Percentiles rank a stretch among this genome's conserved stretches.
Evolutionary conservation across 2,888 invertebrate genomes (phyloP).

Genomic region (Himalopsyche tibetana): DNA sequence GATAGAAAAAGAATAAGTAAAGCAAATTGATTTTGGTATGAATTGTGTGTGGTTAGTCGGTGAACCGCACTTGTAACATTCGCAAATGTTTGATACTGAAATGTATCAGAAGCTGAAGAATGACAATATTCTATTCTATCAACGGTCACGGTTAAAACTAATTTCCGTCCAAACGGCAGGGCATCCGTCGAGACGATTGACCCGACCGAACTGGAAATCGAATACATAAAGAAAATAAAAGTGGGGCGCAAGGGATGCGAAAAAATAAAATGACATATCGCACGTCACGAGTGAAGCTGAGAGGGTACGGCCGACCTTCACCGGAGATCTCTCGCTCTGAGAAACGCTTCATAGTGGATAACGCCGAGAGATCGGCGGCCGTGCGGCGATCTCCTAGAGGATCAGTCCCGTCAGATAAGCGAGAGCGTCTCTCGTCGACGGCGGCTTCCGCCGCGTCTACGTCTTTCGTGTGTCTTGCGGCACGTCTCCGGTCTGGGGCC

Average conservation of each 20-base stretch:
- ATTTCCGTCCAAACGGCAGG: not conserved
- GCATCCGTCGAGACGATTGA: not conserved
- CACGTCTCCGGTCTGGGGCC: constrained; percentile 29
- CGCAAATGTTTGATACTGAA: not conserved
- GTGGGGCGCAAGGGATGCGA: constrained; percentile 27
- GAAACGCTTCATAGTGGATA: not conserved
- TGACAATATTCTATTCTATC: constrained; percentile 35
- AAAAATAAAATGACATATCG: constrained; percentile 32
- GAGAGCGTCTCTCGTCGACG: not conserved
- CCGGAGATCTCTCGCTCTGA: constrained; percentile 19
- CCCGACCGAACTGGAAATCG: not conserved
- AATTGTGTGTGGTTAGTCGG: not conserved
- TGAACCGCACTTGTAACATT: not conserved
- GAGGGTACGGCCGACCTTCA: constrained; percentile 20
- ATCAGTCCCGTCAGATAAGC: not conserved
- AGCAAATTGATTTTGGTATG: not conserved
- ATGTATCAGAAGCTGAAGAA: constrained; percentile 7
- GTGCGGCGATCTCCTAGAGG: constrained; percentile 15
- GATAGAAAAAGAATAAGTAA: not conserved
- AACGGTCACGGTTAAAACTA: not conserved
- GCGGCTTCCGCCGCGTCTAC: constrained; percentile 43
- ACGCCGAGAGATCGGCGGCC: not conserved
- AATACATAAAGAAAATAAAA: constrained; percentile 22
- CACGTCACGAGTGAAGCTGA: constrained; percentile 8
- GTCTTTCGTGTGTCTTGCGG: constrained; percentile 47